These are phyloP conservation scores for Netelia melanura DNA, from an alignment of 2,888 invertebrate species.

Conservation along the genomic window DNA sequence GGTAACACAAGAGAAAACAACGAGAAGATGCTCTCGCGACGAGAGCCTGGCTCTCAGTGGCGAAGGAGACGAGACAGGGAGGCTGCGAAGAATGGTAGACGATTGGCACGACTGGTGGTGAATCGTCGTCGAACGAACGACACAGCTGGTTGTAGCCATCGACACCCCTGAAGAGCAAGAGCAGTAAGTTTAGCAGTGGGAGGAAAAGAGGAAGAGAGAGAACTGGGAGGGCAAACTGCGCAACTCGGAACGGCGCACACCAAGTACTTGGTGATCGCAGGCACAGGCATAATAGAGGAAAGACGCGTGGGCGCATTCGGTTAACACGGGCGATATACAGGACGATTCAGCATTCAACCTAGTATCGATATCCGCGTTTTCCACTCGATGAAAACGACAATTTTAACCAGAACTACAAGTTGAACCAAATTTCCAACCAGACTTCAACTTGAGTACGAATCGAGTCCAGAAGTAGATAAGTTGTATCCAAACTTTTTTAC, in stretches of 20 bases:
- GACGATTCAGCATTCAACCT: neutral
- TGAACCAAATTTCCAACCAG: neutral
- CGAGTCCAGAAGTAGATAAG: neutral
- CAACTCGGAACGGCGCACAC: slow-evolving; percentile 32
- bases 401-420: neutral
- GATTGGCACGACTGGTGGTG: slow-evolving; percentile 40
- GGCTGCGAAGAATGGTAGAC: slow-evolving; percentile 15
- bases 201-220: neutral
- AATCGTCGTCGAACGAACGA: slow-evolving; percentile 36
- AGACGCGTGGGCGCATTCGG: slow-evolving; percentile 60
- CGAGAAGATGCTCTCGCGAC: slow-evolving; percentile 35
- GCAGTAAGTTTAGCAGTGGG: slow-evolving; percentile 6
- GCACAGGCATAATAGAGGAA: slow-evolving; percentile 36
- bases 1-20: slow-evolving; percentile 25
- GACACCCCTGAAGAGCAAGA: slow-evolving; percentile 14
- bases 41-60: slow-evolving; percentile 59
- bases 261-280: slow-evolving; percentile 14
- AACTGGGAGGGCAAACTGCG: slow-evolving; percentile 47
- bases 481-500: too few species aligned
- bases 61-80: neutral
- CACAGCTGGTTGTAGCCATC: slow-evolving; percentile 51
- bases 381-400: too few species aligned
- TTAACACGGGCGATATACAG: slow-evolving; percentile 27
- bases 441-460: neutral
- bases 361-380: too few species aligned